phyloP scores from a whole-genome alignment of 2,113 vertebrate genomes.

The Sinocyclocheilus anshuiensis region DNA sequence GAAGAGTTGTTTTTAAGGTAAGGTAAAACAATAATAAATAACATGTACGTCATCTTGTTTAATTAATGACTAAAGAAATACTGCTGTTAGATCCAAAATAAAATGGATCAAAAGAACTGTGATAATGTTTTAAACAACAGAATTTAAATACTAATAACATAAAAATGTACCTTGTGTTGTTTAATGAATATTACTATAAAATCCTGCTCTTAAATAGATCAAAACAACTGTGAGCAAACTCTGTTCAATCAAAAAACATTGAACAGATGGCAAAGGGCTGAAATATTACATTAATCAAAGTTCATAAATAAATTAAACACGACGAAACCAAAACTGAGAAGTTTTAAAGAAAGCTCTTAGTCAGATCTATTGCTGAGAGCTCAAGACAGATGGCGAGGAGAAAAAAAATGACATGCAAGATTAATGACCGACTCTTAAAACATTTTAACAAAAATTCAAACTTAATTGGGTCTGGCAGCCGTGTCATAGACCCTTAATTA shows the following conservation, averaged over 20 bases:
- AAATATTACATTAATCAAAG: constrained; percentile 9
- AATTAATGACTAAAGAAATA: too few relatives aligned
- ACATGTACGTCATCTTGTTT: too few relatives aligned
- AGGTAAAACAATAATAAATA: too few relatives aligned
- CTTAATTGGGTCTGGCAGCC: constrained; percentile 33
- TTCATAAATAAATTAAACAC: background rate
- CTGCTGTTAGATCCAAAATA: too few relatives aligned
- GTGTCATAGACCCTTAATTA: constrained; percentile 31
- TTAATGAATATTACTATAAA: too few relatives aligned
- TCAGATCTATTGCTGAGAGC: background rate
- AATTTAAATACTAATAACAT: too few relatives aligned
- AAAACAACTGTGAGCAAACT: background rate
- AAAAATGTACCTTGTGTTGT: too few relatives aligned
- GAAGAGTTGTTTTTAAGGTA: too few relatives aligned
- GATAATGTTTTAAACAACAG: too few relatives aligned
- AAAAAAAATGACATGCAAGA: constrained; percentile 17
- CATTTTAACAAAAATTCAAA: background rate
- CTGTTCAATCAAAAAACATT: background rate
- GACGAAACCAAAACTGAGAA: background rate
- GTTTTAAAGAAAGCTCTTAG: background rate
- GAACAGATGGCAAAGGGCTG: background rate
- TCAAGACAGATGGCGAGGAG: background rate
- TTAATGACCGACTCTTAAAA: background rate
- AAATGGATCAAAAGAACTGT: too few relatives aligned
- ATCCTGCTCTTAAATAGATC: background rate